Base-by-base conservation (phyloP, 2,888 invertebrate species). In the Drosophila percnosoma region DNA sequence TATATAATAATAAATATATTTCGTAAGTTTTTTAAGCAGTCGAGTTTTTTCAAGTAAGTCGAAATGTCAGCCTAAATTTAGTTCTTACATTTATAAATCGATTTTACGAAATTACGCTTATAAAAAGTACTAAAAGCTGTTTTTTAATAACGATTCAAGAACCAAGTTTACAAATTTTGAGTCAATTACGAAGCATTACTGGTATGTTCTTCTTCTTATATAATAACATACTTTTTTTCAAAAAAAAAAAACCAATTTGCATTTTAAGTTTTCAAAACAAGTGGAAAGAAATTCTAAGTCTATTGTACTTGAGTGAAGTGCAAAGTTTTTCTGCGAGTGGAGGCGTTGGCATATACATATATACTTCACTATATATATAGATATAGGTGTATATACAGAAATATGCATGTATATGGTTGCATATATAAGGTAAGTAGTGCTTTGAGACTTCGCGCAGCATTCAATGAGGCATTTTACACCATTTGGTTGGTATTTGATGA, bases 391-490 rank as follows among this genome's bases (percentile, higher is more conserved):
- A 24, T 11, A 60, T 33, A 38, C 13, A 49, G 11, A 48, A 10
- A 54, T 31, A 27, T 21, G 7, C n/a, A 48, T 40, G 38, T 53
- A 59, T 49, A 53, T 21, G n/a, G 2, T 4, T 61, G 21, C 27
- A 42, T 67, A 59, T 68, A 58, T 54, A 68, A 64, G 78, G 74
- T 74, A 74, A 78, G 78, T 82, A 69, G 77, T 77, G 69, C 77
- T 73, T 73, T 59, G 75, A 78, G 84, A 79, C 66, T 64, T 73
- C 77, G 61, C 67, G 65, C 67, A 67, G 73, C 67, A 81, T 85
- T 87, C 87, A 90, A 87, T 87, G 90, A 88, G 90, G 87, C 88
- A 83, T 88, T 87, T 87, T 83, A 88, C 89, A 83, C 90, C 86
- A 88, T 90, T 84, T 81, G 74, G 73, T 66, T 87, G 83, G 83